A percentile compares a stretch with the other conserved stretches of the same genome.
phyloP scores from a whole-genome alignment of 2,888 invertebrate species.

The Callosobruchus maculatus region DNA sequence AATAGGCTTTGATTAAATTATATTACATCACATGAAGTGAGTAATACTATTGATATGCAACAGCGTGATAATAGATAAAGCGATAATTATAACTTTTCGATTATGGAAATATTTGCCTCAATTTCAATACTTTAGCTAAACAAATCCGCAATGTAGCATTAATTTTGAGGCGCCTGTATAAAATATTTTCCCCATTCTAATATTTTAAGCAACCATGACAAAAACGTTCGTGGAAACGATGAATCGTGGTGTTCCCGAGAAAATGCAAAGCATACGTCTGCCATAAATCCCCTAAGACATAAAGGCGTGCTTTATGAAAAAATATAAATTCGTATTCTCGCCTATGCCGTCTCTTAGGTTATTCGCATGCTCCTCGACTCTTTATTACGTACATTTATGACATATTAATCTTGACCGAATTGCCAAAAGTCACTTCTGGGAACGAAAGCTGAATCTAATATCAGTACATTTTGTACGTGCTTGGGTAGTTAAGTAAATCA shows the following conservation, averaged over 20 bases:
- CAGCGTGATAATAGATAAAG: no score
- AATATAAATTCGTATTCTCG: conserved; percentile 42
- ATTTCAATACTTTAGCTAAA: no score
- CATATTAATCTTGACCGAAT: not conserved
- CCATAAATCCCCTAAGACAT: not conserved
- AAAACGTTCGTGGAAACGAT: not conserved
- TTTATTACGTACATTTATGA: not conserved
- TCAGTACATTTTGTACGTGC: not conserved
- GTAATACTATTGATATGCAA: no score
- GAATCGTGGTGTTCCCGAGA: not conserved
- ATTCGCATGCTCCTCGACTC: not conserved
- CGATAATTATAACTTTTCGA: no score
- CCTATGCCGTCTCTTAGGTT: conserved; percentile 15
- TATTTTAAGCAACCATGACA: not conserved
- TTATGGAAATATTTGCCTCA: no score
- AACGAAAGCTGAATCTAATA: not conserved
- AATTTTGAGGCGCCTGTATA: no score
- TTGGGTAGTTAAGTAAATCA: not conserved
- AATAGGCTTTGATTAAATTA: no score
- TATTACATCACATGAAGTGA: no score
- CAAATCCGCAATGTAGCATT: no score
- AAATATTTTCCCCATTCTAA: not conserved
- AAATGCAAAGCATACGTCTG: not conserved
- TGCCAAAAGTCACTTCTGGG: not conserved
- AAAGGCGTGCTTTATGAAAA: conserved; percentile 33